Base-by-base conservation (phyloP, 2,888 invertebrate species). In the Marronus borbonicus region DNA sequence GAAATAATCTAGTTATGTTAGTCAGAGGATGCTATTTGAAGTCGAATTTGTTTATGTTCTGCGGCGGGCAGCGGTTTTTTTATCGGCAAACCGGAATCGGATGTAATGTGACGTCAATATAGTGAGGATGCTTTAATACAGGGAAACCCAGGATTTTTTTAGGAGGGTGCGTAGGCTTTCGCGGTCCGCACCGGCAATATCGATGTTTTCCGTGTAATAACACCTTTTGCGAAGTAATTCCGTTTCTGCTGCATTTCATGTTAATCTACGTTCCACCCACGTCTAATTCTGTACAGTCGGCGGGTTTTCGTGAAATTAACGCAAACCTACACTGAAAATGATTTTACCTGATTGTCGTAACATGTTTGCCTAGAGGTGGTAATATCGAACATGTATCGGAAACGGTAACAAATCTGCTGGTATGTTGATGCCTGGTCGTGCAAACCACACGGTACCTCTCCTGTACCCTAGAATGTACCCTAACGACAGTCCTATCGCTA, bases 361-460 rank as follows among this genome's bases (percentile, higher is more conserved):
- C 87, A 85, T 88, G 88, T 83, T 88, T 89, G 83, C 88, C 84
- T 49, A 88, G 83, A 39, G 88, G 87, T 74, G 88, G 87, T 78
- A 88, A 81, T 24, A 84, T 83, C 58, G 86, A 85, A 78, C 87
- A 87, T 14, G 86, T 85, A 79, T 88, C 88, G 24, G 86, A 86
- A 60, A 88, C 88, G 12, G 88, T 88, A 44, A 89, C 88, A 80
- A 87, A 84, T 75, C 88, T 82, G 83, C 88, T 88, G 74, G 87
- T 86, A 80, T 88, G 88, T 81, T 89, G 88, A 64, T 87, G 85
- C 62, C 87, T 83, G 10, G 88, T 88, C 65, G 88, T 88, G 81
- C 88, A 88, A 76, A 89, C 88, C 62, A 88, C 87, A 81, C 88
- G 84, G 65, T 88, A 87, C 69, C 88, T 82, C 80, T 88, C 88